A percentile compares a stretch with the other conserved stretches of the same genome.
Conservation (phyloP, 2,113 vertebrate species). For the Saccopteryx leptura region DNA sequence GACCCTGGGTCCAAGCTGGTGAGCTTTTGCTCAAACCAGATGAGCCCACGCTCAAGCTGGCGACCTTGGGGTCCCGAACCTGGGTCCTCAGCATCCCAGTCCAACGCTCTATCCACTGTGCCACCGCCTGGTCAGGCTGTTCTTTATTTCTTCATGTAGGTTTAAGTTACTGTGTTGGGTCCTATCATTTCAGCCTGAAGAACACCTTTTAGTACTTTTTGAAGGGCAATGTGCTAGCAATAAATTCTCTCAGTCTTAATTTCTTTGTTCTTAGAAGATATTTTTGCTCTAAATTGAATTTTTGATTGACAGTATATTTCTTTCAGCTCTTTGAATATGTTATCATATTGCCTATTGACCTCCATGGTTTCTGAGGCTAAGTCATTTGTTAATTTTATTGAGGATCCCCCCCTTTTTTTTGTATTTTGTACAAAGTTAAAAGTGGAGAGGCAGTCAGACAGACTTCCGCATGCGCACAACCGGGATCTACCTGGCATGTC, state of each 20-base stretch:
- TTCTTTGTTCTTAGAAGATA: slow-evolving; percentile 3
- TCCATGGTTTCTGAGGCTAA: background rate
- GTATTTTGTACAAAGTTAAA: too few species aligned
- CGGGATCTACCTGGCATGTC: too few species aligned
- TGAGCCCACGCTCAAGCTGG: too few species aligned
- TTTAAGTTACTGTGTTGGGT: background rate
- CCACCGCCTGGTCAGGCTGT: too few species aligned
- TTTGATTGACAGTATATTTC: background rate
- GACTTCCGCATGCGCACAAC: too few species aligned
- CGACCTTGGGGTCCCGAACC: too few species aligned
- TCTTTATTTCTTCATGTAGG: background rate
- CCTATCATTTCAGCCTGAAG: background rate
- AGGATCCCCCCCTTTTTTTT: background rate
- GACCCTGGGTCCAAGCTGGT: too few species aligned
- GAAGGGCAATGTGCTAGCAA: background rate
- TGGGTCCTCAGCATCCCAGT: too few species aligned
- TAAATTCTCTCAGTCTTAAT: background rate
- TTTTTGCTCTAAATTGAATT: background rate
- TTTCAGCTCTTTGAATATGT: background rate
- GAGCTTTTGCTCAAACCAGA: too few species aligned
- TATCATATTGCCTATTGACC: background rate
- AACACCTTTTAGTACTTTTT: background rate
- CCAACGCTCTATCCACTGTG: too few species aligned
- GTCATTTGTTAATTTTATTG: background rate
- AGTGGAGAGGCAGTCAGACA: too few species aligned